These are phyloP conservation scores for Halcyon senegalensis DNA, from an alignment of 2,113 vertebrate species.

Conservation along the genomic window DNA sequence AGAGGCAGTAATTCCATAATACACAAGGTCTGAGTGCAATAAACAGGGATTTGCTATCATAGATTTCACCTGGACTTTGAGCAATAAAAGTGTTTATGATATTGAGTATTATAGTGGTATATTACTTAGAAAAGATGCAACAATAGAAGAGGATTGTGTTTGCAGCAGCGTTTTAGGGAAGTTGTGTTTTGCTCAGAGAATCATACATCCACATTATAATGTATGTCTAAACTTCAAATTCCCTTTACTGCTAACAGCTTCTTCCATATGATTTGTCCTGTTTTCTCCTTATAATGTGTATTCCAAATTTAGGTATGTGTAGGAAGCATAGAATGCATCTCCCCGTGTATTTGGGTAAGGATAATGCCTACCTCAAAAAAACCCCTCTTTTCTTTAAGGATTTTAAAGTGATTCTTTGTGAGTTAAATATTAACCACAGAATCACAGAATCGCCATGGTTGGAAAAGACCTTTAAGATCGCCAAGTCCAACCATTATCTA, in stretches of 20 bases:
- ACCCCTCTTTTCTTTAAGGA: not conserved
- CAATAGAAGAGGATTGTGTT: not conserved
- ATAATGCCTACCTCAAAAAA: not conserved
- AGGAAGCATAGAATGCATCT: not conserved
- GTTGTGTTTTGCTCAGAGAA: not conserved
- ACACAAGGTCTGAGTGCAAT: not conserved
- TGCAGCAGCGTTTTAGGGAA: not conserved
- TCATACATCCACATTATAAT: not conserved
- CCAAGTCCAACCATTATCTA: too few relatives aligned
- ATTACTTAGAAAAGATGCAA: not conserved
- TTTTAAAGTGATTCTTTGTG: not conserved
- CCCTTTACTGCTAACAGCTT: not conserved
- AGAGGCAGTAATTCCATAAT: not conserved
- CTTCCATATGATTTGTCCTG: not conserved
- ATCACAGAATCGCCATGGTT: not conserved
- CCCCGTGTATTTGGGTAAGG: not conserved
- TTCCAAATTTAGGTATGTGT: not conserved
- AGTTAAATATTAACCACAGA: not conserved
- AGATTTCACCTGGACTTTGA: conserved; percentile 19
- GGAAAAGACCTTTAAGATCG: too few relatives aligned
- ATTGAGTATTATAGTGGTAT: not conserved
- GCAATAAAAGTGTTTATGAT: conserved; percentile 36
- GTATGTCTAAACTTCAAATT: not conserved
- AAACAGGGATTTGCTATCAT: not conserved
- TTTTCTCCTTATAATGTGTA: not conserved